Evolutionary conservation across 2,888 invertebrate species (phyloP).

Genomic region (Acronicta alni): DNA sequence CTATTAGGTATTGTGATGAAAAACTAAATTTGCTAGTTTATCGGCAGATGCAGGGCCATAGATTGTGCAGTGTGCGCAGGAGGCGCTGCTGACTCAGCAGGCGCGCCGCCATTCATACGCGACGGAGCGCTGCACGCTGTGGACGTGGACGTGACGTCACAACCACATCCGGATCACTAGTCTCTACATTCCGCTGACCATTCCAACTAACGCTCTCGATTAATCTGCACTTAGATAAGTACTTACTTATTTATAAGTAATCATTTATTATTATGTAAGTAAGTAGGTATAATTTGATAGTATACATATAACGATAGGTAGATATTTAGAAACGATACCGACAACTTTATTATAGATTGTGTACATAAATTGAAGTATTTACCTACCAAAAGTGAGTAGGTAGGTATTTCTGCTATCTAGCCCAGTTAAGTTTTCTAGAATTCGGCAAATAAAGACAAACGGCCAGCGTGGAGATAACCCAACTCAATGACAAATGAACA

Average conservation of each 20-base stretch:
- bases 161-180: background rate
- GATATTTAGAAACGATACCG: background rate
- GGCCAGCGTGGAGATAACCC: constrained; percentile 20
- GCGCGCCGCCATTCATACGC: constrained; percentile 6
- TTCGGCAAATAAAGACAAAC: constrained; percentile 14
- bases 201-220: background rate
- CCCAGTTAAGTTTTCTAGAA: constrained; percentile 9
- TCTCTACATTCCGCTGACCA: background rate
- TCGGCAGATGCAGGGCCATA: no score
- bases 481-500: constrained; percentile 24
- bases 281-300: no score
- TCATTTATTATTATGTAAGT: no score
- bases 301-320: no score
- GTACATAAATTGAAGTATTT: background rate
- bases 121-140: background rate
- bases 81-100: constrained; percentile 4
- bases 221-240: no score
- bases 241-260: no score
- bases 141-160: constrained; percentile 2
- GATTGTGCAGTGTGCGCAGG: no score
- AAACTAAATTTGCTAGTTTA: no score
- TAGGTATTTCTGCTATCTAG: background rate
- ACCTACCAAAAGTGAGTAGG: background rate
- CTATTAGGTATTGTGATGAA: no score
- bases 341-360: background rate